These are phyloP conservation scores for Guaruba guarouba DNA, from an alignment of 2,113 vertebrate species.

Conservation along the genomic window DNA sequence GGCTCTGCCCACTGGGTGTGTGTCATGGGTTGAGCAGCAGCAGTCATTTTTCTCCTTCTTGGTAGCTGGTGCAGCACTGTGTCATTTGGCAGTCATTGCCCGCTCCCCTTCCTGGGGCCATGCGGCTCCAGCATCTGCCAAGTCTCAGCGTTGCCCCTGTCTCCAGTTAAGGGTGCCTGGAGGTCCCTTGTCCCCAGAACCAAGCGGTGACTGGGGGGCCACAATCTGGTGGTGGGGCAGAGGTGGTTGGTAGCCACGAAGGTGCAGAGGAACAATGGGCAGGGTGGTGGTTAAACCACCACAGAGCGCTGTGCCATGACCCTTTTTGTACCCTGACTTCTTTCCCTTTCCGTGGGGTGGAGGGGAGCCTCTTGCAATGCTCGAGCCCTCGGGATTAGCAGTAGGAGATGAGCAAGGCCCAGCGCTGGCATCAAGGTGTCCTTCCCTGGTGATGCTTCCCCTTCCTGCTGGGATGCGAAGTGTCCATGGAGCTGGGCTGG, in stretches of 20 bases:
- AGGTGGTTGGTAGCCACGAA: neutral
- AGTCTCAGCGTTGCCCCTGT: neutral
- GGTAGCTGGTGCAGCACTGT: too few relatives aligned
- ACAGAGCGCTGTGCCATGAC: neutral
- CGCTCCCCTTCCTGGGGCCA: neutral
- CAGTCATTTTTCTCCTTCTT: too few relatives aligned
- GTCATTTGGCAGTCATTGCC: neutral
- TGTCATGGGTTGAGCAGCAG: neutral
- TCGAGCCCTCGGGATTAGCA: neutral
- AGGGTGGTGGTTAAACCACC: neutral
- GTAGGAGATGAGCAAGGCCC: neutral
- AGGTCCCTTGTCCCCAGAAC: neutral
- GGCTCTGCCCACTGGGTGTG: neutral
- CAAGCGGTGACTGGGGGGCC: neutral
- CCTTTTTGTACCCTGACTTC: neutral
- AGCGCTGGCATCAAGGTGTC: neutral
- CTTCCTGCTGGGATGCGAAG: neutral
- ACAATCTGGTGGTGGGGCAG: neutral
- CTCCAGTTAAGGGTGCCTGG: neutral
- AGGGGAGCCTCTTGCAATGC: neutral
- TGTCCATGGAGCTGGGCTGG: neutral
- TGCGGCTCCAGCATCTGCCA: neutral
- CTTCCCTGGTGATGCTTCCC: fast-evolving
- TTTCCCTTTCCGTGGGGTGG: neutral
- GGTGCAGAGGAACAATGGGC: neutral